These are phyloP conservation scores for Andricus quercusramuli DNA, from an alignment of 2,888 invertebrate species.

Conservation along the genomic window DNA sequence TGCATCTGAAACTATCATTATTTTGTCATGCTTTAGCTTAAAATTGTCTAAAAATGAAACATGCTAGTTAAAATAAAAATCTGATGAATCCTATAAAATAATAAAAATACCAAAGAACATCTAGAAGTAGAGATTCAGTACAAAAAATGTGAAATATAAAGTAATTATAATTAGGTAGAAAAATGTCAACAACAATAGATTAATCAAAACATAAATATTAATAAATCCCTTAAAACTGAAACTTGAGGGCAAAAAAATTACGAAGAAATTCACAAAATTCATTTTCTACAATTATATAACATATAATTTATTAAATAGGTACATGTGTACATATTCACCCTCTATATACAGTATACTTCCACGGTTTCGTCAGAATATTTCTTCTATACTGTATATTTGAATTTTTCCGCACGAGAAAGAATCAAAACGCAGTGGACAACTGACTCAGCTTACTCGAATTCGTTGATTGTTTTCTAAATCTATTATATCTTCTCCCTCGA, in stretches of 20 bases:
- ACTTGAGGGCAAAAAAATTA: background rate
- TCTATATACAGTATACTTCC: conserved; percentile 21
- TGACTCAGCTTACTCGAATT: background rate
- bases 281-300: conserved; percentile 27
- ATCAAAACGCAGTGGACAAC: background rate
- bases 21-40: too few relatives aligned
- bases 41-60: too few relatives aligned
- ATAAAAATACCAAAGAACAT: too few relatives aligned
- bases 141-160: too few relatives aligned
- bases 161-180: background rate
- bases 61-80: too few relatives aligned
- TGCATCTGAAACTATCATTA: too few relatives aligned
- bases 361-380: conserved; percentile 17
- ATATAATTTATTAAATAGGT: conserved; percentile 38
- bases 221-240: background rate
- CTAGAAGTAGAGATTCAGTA: too few relatives aligned
- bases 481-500: conserved; percentile 1
- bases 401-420: background rate
- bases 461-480: conserved; percentile 8
- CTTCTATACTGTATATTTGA: background rate
- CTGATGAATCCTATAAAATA: too few relatives aligned
- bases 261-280: background rate
- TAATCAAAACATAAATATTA: background rate
- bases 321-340: conserved; percentile 29
- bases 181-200: background rate